phyloP scores from a whole-genome alignment of 2,797 vertebrate genomes.

The Sebastolobus alascanus region DNA sequence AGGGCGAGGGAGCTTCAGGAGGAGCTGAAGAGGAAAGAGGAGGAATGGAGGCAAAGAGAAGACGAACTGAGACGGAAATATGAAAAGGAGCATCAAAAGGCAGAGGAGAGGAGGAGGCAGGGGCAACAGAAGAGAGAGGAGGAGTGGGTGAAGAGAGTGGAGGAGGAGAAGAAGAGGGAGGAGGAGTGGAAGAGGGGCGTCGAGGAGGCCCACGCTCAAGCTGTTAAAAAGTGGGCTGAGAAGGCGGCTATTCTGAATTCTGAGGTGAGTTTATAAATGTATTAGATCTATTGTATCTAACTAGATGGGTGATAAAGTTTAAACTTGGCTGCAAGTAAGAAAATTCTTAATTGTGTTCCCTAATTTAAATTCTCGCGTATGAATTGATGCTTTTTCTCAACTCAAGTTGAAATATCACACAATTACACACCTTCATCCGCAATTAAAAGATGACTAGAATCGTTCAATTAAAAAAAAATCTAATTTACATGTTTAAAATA shows the following conservation, averaged over 20 bases:
- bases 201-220: conserved; percentile 28
- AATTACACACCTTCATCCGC: conserved; percentile 11
- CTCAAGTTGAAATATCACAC: conserved; percentile 7
- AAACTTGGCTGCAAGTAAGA: neutral
- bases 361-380: neutral
- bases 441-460: conserved; percentile 1
- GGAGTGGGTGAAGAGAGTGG: conserved; percentile 7
- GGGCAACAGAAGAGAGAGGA: conserved; percentile 32
- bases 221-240: conserved; percentile 33
- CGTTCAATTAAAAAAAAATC: neutral
- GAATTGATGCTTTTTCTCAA: neutral
- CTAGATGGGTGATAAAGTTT: conserved; percentile 2
- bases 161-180: conserved; percentile 24
- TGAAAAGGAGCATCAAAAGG: conserved; percentile 30
- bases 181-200: conserved; percentile 29
- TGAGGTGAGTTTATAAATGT: conserved; percentile 44
- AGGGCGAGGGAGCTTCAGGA: conserved; percentile 47
- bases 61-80: conserved; percentile 22
- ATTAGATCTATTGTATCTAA: conserved; percentile 10
- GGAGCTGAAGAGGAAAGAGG: conserved; percentile 42
- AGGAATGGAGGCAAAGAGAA: conserved; percentile 37
- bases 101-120: conserved; percentile 38
- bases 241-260: conserved; percentile 37
- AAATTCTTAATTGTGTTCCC: neutral
- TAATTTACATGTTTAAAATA: neutral